Percentiles rank a stretch among this genome's conserved stretches.
Conservation (phyloP, 2,888 invertebrate genomes). For the Barypeithes pellucidus region DNA sequence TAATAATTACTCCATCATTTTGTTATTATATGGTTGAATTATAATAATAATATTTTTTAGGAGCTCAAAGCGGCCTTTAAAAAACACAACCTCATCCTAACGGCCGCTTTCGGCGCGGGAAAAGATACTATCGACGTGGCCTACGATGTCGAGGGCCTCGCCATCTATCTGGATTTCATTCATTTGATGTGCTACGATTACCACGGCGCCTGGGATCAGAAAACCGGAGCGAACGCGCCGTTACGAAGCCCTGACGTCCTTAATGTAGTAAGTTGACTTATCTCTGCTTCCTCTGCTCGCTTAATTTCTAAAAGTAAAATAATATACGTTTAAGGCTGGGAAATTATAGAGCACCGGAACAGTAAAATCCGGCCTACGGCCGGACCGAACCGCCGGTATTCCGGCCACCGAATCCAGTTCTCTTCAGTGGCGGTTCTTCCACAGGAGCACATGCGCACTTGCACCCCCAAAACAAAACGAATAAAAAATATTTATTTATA, state of each 20-base stretch:
- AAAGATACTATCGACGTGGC: slow-evolving; percentile 83
- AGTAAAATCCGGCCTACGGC: no score
- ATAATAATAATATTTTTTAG: no score
- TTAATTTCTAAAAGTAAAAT: neutral
- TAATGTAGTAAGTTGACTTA: slow-evolving; percentile 78
- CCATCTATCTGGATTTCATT: slow-evolving; percentile 79
- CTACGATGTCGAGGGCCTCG: slow-evolving; percentile 83
- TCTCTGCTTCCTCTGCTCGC: neutral
- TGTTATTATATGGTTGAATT: no score
- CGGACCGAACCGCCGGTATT: no score
- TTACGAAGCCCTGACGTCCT: slow-evolving; percentile 76
- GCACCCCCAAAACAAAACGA: no score
- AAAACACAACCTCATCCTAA: slow-evolving; percentile 79
- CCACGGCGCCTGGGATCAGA: slow-evolving; percentile 87
- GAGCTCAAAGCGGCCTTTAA: slow-evolving; percentile 83
- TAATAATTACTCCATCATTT: no score
- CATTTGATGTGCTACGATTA: slow-evolving; percentile 94
- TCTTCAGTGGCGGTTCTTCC: no score
- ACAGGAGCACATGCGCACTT: no score
- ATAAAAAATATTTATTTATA: no score
- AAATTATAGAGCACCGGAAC: no score
- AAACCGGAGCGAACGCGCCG: slow-evolving; percentile 86
- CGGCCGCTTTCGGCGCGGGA: slow-evolving; percentile 88
- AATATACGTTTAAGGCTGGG: no score
- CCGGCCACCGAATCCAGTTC: no score